Conservation (phyloP, 2,113 vertebrate species). For the Glaucomys volans region DNA sequence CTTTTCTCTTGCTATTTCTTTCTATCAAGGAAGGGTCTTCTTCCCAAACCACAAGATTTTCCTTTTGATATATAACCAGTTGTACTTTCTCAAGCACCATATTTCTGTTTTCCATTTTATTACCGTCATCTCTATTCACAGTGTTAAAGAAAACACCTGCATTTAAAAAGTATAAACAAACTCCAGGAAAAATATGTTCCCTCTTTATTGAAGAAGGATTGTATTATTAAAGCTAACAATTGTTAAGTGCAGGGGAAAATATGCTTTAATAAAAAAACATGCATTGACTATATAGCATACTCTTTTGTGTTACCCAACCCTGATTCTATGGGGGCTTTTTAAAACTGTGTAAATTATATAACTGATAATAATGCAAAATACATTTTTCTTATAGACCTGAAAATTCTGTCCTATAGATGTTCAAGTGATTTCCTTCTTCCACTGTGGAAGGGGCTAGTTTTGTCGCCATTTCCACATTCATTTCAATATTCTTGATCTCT, state of each 20-base stretch:
- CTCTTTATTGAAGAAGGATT: conserved; percentile 1
- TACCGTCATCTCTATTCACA: not conserved
- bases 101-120: not conserved
- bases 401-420: not conserved
- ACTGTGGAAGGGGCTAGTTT: not conserved
- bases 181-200: not conserved
- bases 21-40: conserved; percentile 50
- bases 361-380: not conserved
- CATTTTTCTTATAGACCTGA: not conserved
- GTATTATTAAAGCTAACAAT: conserved; percentile 42
- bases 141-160: not conserved
- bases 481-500: conserved; percentile 22
- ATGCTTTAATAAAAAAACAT: not conserved
- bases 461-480: not conserved
- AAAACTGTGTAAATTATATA: not conserved
- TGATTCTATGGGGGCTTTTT: not conserved
- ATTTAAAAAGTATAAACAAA: conserved; percentile 49
- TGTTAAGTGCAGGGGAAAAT: not conserved
- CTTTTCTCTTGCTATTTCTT: not conserved
- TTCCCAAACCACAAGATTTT: conserved; percentile 61
- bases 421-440: not conserved
- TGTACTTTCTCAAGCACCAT: conserved; percentile 58
- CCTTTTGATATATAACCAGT: conserved; percentile 49
- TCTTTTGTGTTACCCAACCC: not conserved
- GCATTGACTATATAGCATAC: not conserved